Conservation (phyloP, 2,113 vertebrate species). For the Pelobates fuscus region DNA sequence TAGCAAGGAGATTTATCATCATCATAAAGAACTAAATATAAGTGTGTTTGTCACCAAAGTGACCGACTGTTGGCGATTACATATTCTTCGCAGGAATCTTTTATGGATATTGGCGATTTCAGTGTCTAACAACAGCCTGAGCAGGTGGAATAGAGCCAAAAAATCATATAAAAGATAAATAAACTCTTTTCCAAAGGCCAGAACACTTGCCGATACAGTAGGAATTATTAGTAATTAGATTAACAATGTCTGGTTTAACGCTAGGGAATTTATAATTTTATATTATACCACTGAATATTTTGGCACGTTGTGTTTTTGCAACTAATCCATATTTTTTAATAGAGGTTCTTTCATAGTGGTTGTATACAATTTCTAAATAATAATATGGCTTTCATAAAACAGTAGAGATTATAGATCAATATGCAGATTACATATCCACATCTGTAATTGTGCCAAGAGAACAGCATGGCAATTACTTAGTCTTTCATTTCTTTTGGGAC, state of each 20-base stretch:
- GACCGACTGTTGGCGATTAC: neutral
- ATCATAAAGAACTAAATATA: slow-evolving; percentile 26
- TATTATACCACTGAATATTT: neutral
- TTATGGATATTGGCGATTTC: neutral
- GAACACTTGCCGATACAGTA: neutral
- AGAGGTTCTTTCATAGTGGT: neutral
- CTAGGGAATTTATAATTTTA: neutral
- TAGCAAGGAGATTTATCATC: slow-evolving; percentile 12
- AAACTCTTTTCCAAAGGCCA: neutral
- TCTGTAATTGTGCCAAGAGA: slow-evolving; percentile 36
- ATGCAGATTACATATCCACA: slow-evolving; percentile 46
- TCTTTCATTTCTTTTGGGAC: slow-evolving; percentile 41
- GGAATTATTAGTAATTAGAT: neutral
- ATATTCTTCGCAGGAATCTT: neutral
- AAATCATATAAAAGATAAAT: neutral
- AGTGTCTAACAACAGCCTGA: neutral
- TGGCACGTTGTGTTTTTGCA: slow-evolving; percentile 3
- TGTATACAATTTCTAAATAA: slow-evolving; percentile 24
- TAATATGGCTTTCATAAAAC: slow-evolving; percentile 27
- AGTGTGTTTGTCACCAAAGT: slow-evolving; percentile 8
- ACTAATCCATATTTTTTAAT: neutral
- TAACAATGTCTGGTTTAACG: neutral
- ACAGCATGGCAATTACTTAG: slow-evolving; percentile 50
- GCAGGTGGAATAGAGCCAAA: neutral
- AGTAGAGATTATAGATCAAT: slow-evolving; percentile 43